phyloP scores from a whole-genome alignment of 1,140 invertebrate species.

The Cardiocondyla obscurior region DNA sequence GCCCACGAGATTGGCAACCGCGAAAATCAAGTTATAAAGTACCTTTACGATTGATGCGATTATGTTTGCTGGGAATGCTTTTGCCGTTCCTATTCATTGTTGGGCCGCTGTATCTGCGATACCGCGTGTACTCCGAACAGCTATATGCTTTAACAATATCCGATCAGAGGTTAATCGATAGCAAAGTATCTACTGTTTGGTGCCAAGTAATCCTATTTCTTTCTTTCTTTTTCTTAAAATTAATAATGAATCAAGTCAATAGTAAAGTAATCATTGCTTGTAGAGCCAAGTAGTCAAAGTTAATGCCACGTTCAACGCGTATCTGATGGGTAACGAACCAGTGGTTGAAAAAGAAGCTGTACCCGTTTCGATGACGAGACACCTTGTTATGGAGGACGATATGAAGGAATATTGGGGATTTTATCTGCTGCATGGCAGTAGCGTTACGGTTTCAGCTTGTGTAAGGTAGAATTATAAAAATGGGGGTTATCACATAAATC shows the following conservation, averaged over 20 bases:
- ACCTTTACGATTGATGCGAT: slow-evolving; percentile 86
- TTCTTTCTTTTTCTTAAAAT: neutral
- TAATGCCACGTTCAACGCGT: slow-evolving; percentile 91
- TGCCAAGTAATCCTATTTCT: slow-evolving; percentile 86
- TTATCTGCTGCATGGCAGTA: slow-evolving; percentile 90
- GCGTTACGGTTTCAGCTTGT: slow-evolving; percentile 90
- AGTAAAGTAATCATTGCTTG: slow-evolving; percentile 39
- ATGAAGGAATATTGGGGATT: slow-evolving; percentile 94
- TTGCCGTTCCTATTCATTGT: slow-evolving; percentile 87
- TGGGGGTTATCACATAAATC: neutral
- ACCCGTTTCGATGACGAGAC: slow-evolving; percentile 87
- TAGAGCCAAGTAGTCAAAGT: slow-evolving; percentile 88
- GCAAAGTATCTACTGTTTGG: slow-evolving; percentile 90
- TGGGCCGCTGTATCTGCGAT: slow-evolving; percentile 88
- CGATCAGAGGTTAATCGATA: slow-evolving; percentile 90
- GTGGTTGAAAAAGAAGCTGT: slow-evolving; percentile 84
- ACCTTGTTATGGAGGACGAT: slow-evolving; percentile 89
- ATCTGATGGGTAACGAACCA: slow-evolving; percentile 87
- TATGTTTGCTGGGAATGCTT: slow-evolving; percentile 87
- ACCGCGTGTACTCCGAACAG: slow-evolving; percentile 88
- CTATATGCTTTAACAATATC: slow-evolving; percentile 90
- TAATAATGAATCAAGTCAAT: neutral
- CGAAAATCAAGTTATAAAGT: slow-evolving; percentile 85
- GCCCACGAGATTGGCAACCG: slow-evolving; percentile 74
- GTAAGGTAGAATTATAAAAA: slow-evolving; percentile 84